Base-by-base conservation (phyloP, 1,140 invertebrate genomes). In the Musca domestica region DNA sequence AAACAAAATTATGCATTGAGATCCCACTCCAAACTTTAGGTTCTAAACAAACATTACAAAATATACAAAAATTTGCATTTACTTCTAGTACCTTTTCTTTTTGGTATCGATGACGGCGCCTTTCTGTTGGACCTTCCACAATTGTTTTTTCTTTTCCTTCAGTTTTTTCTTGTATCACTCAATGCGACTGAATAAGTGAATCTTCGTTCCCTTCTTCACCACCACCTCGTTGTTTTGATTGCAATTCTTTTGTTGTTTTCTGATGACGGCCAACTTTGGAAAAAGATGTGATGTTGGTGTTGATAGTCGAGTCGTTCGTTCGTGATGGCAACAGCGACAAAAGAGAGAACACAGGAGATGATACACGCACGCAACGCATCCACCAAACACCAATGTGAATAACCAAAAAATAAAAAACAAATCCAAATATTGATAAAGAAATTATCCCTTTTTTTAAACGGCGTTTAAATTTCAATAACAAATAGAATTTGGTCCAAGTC, bases 191-290 rank as follows among this genome's bases (percentile, higher is more conserved):
- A 61, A 30, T 61, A 34, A 61, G 56, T 61, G 56, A 61, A 61
- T 61, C 56, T 41, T 41, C 56, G 54, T 61, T 61, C 34, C 34
- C 34, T 51, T 51, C 48, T 51, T 51, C 17, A 19, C 19, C 34
- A 34, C 22, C 15, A 61, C 56, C 56, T 61, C 56, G 56, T 61
- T 61, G 56, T 61, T 61, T 61, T 61, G 56, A 34, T 61, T 61
- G 56, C 27, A 34, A 19, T 61, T 61, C 52, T 61, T 61, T 61
- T 61, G 56, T 61, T 61, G 27, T 61, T 61, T 51, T 61, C 19
- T 41, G 34, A 30, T 61, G 56, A 61, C 56, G 56, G 56, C 34
- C 56, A 30, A 61, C 56, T 27, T 61, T 61, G 34, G 56, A 27
- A 61, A 61, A 61, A 61, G 56, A 34, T 19, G 27, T 61, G 27